Base-by-base conservation (phyloP, 2,888 invertebrate species). In the Chromoteleia sp. region DNA sequence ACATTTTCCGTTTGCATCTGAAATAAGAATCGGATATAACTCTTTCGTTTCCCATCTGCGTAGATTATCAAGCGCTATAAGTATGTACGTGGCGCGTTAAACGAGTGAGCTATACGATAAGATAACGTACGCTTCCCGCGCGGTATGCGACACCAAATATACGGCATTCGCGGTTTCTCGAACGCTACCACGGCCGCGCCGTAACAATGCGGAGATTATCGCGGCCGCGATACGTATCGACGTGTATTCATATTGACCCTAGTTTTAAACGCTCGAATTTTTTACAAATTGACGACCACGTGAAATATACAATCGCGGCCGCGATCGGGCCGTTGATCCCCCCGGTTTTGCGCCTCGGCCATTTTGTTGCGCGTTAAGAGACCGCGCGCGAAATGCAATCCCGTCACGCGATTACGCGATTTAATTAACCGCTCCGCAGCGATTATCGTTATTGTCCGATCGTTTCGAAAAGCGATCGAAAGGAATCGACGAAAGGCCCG, bases 151-250 rank as follows among this genome's bases (percentile, higher is more conserved):
- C 74, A 70, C 65, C 63, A 25, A 61, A 68, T 63, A 43, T 50
- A 74, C 61, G 59, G 50, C 56, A 36, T 54, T 79, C 67, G 45
- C 65, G 67, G 45, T 59, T 67, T 43, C 59, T 29, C 50, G 56
- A 33, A 17, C 33, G 61, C 65, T 61, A 52, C 70, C 30, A 36
- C 71, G 71, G 73, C 78, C 30, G 45, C 71, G 71, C 73, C 78
- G 73, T 79, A 61, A 67, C 73, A 73, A 71, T 73, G 67, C 73
- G 39, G 2, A 65, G 71, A 65, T 78, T 78, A 78, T 78, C 71
- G 33, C 52, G 41, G 5, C 6, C 3, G n/a, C 15, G 74, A 56
- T 56, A 25, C 19, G 12, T 39, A 74, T 74, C 74, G 54, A 59
- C 74, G 48, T 54, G 61, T 68, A 68, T 76, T 68, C 76, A 61